These are phyloP conservation scores for Larimichthys polyactis DNA, from an alignment of 2,113 vertebrate species.

Conservation along the genomic window DNA sequence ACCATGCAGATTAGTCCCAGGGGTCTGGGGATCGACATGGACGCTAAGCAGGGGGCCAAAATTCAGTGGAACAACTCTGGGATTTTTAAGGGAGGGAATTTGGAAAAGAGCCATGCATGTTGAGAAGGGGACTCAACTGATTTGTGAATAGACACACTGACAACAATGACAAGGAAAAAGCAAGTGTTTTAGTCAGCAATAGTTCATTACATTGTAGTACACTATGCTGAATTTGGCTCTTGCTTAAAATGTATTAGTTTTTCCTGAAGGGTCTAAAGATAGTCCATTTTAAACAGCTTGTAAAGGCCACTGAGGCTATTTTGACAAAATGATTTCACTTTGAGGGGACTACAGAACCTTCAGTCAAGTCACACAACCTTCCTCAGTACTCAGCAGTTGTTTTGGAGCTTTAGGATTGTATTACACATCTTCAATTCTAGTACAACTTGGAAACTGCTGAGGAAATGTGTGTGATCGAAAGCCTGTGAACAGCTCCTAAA, in stretches of 20 bases:
- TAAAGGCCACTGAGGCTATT: not conserved
- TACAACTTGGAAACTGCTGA: not conserved
- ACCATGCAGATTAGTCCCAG: conserved; percentile 74
- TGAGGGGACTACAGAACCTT: not conserved
- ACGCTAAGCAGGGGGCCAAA: conserved; percentile 23
- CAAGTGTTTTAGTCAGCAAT: not conserved
- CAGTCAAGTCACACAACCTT: not conserved
- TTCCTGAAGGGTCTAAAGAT: not conserved
- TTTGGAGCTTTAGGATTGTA: not conserved
- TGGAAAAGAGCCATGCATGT: not conserved
- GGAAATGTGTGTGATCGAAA: not conserved
- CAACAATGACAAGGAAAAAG: not conserved
- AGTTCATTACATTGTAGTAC: too few relatives aligned
- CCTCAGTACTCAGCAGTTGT: not conserved
- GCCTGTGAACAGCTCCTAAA: not conserved
- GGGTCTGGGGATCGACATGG: conserved; percentile 42
- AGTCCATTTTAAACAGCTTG: not conserved
- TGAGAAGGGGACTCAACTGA: not conserved
- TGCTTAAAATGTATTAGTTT: not conserved
- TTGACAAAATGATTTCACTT: not conserved
- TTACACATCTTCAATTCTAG: not conserved
- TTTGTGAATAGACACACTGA: not conserved
- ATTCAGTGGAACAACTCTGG: not conserved
- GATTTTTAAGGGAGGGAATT: not conserved
- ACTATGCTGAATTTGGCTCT: not conserved